Evolutionary conservation across 2,113 vertebrate species (phyloP).

Genomic region (Caranx melampygus): DNA sequence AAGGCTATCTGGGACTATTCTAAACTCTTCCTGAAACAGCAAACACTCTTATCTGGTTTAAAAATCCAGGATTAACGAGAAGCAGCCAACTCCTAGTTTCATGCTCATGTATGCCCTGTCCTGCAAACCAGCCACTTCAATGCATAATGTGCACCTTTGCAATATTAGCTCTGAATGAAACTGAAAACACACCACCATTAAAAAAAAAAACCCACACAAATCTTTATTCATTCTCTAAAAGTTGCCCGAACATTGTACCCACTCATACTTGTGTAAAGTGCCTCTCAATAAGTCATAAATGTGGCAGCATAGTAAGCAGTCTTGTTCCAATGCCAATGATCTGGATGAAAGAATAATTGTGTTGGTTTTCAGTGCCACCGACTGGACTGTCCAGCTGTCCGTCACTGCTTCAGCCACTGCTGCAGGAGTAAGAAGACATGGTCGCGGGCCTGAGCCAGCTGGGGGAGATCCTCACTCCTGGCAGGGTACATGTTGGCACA

Average conservation of each 20-base stretch:
- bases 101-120: neutral
- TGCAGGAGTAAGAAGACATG: slow-evolving; percentile 75
- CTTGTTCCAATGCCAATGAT: neutral
- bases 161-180: neutral
- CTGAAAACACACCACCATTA: slow-evolving; percentile 1
- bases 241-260: neutral
- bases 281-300: slow-evolving; percentile 25
- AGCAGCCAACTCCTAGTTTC: neutral
- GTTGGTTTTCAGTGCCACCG: slow-evolving; percentile 10
- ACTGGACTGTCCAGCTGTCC: neutral
- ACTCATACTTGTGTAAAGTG: slow-evolving; percentile 24
- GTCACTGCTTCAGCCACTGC: slow-evolving; percentile 76
- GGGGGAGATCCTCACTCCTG: slow-evolving; percentile 67
- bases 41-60: neutral
- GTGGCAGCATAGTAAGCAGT: slow-evolving; percentile 24
- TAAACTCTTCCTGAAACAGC: neutral
- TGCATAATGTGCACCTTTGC: neutral
- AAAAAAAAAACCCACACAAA: neutral
- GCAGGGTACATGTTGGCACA: slow-evolving; percentile 81
- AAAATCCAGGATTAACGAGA: neutral
- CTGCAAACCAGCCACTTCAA: neutral
- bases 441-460: slow-evolving; percentile 75
- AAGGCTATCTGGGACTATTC: neutral
- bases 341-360: neutral
- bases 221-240: slow-evolving; percentile 45